phyloP scores from a whole-genome alignment of 2,797 vertebrate species.

The Neosilurus hyrtlii region DNA sequence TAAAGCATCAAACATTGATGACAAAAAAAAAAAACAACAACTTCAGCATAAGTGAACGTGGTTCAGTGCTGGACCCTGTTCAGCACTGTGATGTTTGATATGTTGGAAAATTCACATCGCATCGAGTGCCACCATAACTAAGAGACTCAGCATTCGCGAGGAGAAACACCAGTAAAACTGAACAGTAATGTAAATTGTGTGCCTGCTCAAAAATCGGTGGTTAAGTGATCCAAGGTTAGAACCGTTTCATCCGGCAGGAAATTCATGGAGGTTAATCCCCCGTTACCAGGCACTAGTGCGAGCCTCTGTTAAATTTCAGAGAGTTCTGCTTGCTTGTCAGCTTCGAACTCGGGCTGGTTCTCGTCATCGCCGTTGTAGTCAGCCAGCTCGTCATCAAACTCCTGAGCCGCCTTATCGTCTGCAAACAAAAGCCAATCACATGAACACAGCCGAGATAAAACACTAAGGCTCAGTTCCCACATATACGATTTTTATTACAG shows the following conservation, averaged over 20 bases:
- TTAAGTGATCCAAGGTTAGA: not conserved
- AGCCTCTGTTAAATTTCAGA: constrained; percentile 60
- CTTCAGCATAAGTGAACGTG: not conserved
- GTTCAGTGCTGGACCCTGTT: not conserved
- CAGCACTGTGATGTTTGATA: not conserved
- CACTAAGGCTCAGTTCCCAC: too few species aligned
- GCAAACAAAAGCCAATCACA: not conserved
- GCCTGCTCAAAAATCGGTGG: not conserved
- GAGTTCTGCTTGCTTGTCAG: constrained; percentile 88
- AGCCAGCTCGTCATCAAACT: constrained; percentile 69
- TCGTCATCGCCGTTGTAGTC: constrained; percentile 87
- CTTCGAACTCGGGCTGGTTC: constrained; percentile 90
- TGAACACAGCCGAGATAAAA: not conserved
- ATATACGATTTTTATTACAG: too few species aligned
- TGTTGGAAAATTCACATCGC: not conserved
- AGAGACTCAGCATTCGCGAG: not conserved
- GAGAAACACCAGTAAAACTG: constrained; percentile 1
- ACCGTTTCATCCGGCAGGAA: not conserved
- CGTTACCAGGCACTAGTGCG: constrained; percentile 8
- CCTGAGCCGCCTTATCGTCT: constrained; percentile 54
- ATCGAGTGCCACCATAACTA: constrained; percentile 5
- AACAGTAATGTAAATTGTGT: not conserved
- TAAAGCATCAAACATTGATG: not conserved
- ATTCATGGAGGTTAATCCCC: constrained; percentile 11
- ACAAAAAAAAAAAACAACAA: not conserved